Evolutionary conservation across 2,797 vertebrate species (phyloP), one percentile per base, ranked within the genome.

Genomic region (Eleutherodactylus coqui): DNA sequence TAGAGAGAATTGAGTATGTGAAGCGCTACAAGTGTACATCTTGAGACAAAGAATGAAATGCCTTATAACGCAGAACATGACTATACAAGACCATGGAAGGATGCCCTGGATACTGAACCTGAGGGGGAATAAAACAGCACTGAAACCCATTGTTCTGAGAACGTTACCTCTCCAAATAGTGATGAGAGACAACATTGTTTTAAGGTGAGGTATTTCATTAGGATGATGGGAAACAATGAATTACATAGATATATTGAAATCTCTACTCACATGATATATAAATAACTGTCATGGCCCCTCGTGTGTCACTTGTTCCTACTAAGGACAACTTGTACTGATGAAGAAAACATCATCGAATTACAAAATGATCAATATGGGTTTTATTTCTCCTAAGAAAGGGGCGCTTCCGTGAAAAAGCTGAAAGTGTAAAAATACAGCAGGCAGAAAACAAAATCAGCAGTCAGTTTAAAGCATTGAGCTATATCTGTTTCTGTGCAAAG

Each of bases 51-150:
- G 45, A 51, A 82, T 38, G 16, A 45, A 47, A 51, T 53, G 41
- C 34, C 53, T 81, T 45, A 64, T 64, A 83, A 73, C 24, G 38
- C 17, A 73, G 51, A 55, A 83, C 81, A 83, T 73, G 81, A 83
- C 69, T 83, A 60, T 45, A 83, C 81, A 83, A 58, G 81, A 73
- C 49, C 41, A 29, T 83, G 69, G 69, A 83, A 29, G 60, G 81
- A 24, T 73, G 80, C 67, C 79, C 24, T 73, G 67, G 64, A 83
- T 83, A 73, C 41, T 24, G 36, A 19, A 83, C 81, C 69, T 45
- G 64, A 76, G 79, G 79, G 70, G 64, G 47, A 43, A 75, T 43
- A 58, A 73, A 38, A 29, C 49, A 43, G 69, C 38, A 83, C 67
- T 83, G 81, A 60, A 55, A 7, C 34, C 67, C 19, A 83, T 73